phyloP scores from a whole-genome alignment of 1,140 invertebrate species.

The Aphidius gifuensis region DNA sequence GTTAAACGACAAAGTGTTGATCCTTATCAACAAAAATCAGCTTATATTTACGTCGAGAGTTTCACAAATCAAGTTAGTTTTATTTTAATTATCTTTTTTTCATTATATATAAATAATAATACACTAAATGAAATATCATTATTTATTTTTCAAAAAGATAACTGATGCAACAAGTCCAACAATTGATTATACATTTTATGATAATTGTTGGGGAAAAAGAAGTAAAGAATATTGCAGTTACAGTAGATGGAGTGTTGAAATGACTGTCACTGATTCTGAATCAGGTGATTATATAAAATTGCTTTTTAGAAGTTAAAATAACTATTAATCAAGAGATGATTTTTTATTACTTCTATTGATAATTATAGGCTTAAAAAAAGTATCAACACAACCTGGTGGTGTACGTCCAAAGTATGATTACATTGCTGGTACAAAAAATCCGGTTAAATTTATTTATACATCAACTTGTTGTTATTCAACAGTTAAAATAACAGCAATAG shows the following conservation, averaged over 20 bases:
- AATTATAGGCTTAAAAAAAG: slow-evolving; percentile 57
- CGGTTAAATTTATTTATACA: slow-evolving; percentile 59
- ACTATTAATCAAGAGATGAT: slow-evolving; percentile 12
- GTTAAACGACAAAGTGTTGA: slow-evolving; percentile 36
- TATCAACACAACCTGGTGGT: slow-evolving; percentile 56
- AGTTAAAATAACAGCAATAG: slow-evolving; percentile 58
- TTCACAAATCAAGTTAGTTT: slow-evolving; percentile 30
- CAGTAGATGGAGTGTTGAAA: slow-evolving; percentile 61
- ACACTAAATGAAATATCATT: slow-evolving; percentile 10
- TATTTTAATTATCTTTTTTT: neutral
- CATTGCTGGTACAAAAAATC: slow-evolving; percentile 59
- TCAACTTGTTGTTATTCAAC: slow-evolving; percentile 62
- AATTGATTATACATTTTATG: slow-evolving; percentile 56
- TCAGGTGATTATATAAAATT: slow-evolving; percentile 44
- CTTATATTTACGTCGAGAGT: slow-evolving; percentile 49
- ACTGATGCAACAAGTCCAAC: slow-evolving; percentile 50
- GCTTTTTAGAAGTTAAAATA: neutral
- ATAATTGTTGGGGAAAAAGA: slow-evolving; percentile 54
- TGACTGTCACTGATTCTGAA: slow-evolving; percentile 58
- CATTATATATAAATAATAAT: neutral
- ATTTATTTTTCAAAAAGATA: slow-evolving; percentile 19
- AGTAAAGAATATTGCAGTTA: slow-evolving; percentile 52
- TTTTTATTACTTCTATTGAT: slow-evolving; percentile 20
- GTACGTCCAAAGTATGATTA: slow-evolving; percentile 51
- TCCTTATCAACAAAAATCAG: slow-evolving; percentile 44